Percentiles rank a stretch among this genome's conserved stretches.
These are phyloP conservation scores for Resseliella maxima DNA, from an alignment of 2,888 invertebrate species.

Conservation along the genomic window DNA sequence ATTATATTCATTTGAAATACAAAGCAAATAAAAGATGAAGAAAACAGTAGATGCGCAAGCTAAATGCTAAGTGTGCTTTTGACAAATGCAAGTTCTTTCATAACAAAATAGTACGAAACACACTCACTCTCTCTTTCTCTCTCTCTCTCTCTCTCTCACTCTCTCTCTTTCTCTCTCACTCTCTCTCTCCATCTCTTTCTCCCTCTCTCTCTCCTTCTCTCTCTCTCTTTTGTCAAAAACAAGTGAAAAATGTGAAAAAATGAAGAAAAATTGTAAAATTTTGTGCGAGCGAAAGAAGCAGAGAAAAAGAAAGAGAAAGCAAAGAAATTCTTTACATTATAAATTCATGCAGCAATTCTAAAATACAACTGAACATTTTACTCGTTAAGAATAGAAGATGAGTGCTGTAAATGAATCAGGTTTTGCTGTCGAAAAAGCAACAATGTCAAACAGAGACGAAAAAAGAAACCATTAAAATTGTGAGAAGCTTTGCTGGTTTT, in stretches of 20 bases:
- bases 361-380: not conserved
- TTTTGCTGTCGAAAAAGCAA: not conserved
- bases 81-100: not conserved
- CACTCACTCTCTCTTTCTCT: no score
- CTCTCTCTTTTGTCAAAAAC: not conserved
- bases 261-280: no score
- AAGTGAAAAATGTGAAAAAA: not conserved
- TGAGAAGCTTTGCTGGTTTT: not conserved
- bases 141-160: no score
- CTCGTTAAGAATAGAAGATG: not conserved
- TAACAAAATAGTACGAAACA: not conserved
- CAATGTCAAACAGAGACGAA: not conserved
- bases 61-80: not conserved
- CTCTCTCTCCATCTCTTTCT: no score
- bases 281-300: no score
- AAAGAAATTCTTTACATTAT: no score
- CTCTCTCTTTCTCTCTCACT: no score
- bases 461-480: not conserved
- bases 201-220: no score
- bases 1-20: slow-evolving; percentile 7
- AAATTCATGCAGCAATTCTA: not conserved
- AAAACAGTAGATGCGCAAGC: not conserved
- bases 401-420: not conserved
- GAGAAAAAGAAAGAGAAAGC: no score
- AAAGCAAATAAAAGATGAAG: not conserved